Base-by-base conservation (phyloP, 2,888 invertebrate species). In the Heliconius aoede region DNA sequence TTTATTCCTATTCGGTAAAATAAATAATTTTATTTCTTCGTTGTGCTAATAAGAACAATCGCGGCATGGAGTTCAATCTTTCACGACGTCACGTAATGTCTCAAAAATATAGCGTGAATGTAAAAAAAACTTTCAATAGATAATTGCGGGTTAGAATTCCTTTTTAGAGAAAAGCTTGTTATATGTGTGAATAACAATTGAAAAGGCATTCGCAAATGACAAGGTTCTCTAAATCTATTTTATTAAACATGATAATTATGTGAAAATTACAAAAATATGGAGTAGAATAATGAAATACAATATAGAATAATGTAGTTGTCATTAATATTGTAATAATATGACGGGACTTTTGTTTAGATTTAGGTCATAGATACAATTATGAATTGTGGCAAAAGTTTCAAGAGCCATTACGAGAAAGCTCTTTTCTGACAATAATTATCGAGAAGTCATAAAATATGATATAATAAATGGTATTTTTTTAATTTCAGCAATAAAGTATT, bases 371-470 rank as follows among this genome's bases (percentile, higher is more conserved):
- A 62, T 30, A 62, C 28, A 32, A 32, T 32, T 30, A 21, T 62
- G 21, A 62, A 62, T 62, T 62, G 28, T 62, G 30, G 9, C 30
- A 62, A 62, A 62, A 62, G 62, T 62, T 62, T 62, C 30, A 30
- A 62, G 9, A 32, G 21, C 62, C 21, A 11, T 32, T 62, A 62
- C 62, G n/a, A 1, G 32, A 11, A n/a, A 60, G 26, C 13, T 13
- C 13, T 60, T 26, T 13, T 60, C 58, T 60, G n/a, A 26, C 13
- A 60, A 60, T 60, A 26, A 60, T 24, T 11, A 60, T 60, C 26
- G 26, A 26, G 11, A 58, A 58, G 58, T 58, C 11, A 58, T 58
- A 60, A 60, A 58, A 55, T n/a, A n/a, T n/a, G n/a, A n/a, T n/a
- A n/a, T n/a, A n/a, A n/a, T n/a, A n/a, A n/a, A n/a, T n/a, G n/a